Base-by-base conservation (phyloP, 2,888 invertebrate genomes). In the Trisateles emortualis region DNA sequence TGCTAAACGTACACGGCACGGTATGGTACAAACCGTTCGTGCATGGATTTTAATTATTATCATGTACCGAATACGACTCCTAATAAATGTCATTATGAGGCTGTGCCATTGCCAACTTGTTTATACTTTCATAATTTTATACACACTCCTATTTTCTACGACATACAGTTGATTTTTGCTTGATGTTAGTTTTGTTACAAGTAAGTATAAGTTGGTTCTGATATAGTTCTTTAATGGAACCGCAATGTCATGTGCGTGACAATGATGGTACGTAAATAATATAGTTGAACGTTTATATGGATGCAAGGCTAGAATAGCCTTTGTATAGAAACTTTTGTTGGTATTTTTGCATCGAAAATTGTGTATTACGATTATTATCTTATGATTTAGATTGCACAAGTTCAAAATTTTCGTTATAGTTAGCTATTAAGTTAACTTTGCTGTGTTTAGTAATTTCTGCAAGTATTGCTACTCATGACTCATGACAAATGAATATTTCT, bases 71-170 rank as follows among this genome's bases (percentile, higher is more conserved):
- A 91, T 90, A 90, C 89, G 88, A 78, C 86, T 87, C 83, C 89
- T 92, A 92, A 92, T 92, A 92, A 92, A 92, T 91, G 92, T 90
- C 91, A 92, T 91, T 91, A 91, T 87, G 88, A 90, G 84, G 83
- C 85, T 85, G 78, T 79, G 81, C 75, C 73, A 62, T 65, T 61
- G 67, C 87, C 69, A 87, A 74, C 8, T 51, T 26, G 10, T 0
- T 13, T 55, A 4, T 44, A 35, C 3, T 14, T 30, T 0, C 1
- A 13, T 1, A 61, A 76, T 57, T 19, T 32, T 32, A 54, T 32
- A 22, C 29, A 50, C 38, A 40, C 3, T 48, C 54, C 68, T 79
- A 72, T 29, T 0, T 0, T 0, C 0, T 13, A 0, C 9, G 0
- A 0, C 0, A 32, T 72, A 84, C 59, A 60, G 72, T 53, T 48